Evolutionary conservation across 2,888 invertebrate genomes (phyloP).

Genomic region (Amiota mariae): DNA sequence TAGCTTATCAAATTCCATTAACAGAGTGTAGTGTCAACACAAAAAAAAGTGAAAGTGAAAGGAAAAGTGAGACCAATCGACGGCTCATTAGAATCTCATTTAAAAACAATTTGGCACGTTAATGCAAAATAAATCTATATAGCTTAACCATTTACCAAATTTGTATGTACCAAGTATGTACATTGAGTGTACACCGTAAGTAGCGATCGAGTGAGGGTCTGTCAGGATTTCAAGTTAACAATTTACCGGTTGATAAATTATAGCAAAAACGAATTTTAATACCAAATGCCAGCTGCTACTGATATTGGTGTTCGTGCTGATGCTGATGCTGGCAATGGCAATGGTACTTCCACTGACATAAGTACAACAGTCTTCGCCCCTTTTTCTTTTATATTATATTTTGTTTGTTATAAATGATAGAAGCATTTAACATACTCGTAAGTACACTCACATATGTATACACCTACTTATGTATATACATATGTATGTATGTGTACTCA

Average conservation of each 20-base stretch:
- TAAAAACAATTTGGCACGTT: conserved; percentile 67
- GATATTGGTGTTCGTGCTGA: background rate
- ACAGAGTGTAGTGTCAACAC: no score
- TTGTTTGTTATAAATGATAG: no score
- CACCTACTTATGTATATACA: no score
- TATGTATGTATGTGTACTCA: no score
- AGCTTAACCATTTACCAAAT: background rate
- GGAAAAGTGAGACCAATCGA: conserved; percentile 49
- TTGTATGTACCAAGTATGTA: background rate
- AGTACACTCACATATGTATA: no score
- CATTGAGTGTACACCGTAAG: background rate
- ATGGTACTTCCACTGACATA: no score
- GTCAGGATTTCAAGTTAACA: background rate
- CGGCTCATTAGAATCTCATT: conserved; percentile 66
- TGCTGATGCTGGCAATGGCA: background rate
- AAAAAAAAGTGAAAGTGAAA: background rate
- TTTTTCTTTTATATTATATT: no score
- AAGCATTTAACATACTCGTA: no score
- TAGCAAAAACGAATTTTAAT: background rate
- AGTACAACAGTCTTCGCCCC: no score
- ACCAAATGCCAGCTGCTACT: background rate
- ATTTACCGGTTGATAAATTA: conserved; percentile 14
- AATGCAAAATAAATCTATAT: conserved; percentile 68
- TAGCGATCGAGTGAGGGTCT: background rate
- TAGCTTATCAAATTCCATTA: no score